These are phyloP conservation scores for Siphamia tubifer DNA, from an alignment of 2,113 vertebrate species.

Conservation along the genomic window DNA sequence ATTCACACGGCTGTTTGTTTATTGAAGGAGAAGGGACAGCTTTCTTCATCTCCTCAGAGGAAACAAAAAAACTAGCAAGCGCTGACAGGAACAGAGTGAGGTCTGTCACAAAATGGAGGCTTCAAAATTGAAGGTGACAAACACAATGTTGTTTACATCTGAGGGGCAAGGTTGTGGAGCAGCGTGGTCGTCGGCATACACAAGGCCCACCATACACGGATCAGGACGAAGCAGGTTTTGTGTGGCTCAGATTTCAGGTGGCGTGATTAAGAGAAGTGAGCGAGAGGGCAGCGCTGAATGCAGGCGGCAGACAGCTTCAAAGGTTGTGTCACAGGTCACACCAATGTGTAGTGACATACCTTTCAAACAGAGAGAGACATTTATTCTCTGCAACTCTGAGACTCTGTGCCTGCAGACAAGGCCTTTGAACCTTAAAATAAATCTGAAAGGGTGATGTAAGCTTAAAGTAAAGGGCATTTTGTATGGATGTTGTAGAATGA, in stretches of 20 bases:
- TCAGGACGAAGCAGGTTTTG: slow-evolving; percentile 25
- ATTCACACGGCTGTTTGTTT: slow-evolving; percentile 77
- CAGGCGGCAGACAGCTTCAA: neutral
- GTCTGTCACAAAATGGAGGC: slow-evolving; percentile 66
- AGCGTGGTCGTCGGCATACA: slow-evolving; percentile 22
- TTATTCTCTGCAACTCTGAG: slow-evolving; percentile 21
- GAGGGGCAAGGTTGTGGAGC: slow-evolving; percentile 15
- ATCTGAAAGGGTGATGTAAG: slow-evolving; percentile 60
- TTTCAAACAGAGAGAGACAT: slow-evolving; percentile 65
- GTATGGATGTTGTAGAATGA: slow-evolving; percentile 27
- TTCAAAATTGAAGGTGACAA: slow-evolving; percentile 74
- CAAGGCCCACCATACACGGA: slow-evolving; percentile 43
- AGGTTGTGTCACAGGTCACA: slow-evolving; percentile 67
- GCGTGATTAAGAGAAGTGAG: slow-evolving; percentile 58
- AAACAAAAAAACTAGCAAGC: slow-evolving; percentile 55
- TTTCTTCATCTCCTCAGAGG: slow-evolving; percentile 66
- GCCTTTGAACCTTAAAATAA: slow-evolving; percentile 57
- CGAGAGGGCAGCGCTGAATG: neutral
- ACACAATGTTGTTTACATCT: slow-evolving; percentile 72
- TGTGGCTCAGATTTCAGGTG: slow-evolving; percentile 59
- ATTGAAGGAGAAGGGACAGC: slow-evolving; percentile 65
- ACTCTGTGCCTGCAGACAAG: slow-evolving; percentile 6
- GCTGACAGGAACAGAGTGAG: slow-evolving; percentile 64
- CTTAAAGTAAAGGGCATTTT: slow-evolving; percentile 34
- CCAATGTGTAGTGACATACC: slow-evolving; percentile 62